A percentile compares a stretch with the other conserved stretches of the same genome.
These are phyloP conservation scores for Scalopus aquaticus DNA, from an alignment of 2,113 vertebrate species.

Conservation along the genomic window DNA sequence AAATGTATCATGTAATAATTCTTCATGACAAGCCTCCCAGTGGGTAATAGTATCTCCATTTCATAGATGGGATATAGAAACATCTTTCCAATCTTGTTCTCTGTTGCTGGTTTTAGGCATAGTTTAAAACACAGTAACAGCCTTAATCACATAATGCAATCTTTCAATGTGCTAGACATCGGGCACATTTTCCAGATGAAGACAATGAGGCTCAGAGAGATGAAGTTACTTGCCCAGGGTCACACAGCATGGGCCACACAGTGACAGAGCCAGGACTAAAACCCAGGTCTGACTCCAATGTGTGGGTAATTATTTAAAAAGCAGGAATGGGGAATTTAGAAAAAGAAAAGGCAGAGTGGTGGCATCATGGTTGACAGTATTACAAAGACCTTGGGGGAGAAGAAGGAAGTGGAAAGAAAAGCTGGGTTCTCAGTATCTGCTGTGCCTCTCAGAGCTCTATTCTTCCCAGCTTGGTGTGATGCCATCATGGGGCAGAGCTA, in stretches of 20 bases:
- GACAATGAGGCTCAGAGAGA: not conserved
- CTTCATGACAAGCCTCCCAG: not conserved
- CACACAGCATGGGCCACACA: not conserved
- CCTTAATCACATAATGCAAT: not conserved
- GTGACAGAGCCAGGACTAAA: not conserved
- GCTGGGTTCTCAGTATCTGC: not conserved
- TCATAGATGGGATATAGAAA: not conserved
- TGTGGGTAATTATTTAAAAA: not conserved
- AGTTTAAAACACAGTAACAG: not conserved
- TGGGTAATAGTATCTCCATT: not conserved
- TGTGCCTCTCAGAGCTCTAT: not conserved
- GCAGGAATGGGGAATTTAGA: constrained; percentile 1
- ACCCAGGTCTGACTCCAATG: not conserved
- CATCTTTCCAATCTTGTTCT: not conserved
- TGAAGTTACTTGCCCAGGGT: not conserved
- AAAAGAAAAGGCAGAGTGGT: not conserved
- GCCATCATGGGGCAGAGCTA: not conserved
- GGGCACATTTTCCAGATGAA: not conserved
- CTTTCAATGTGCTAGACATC: not conserved
- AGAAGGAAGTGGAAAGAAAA: constrained; percentile 8
- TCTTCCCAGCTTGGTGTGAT: not conserved
- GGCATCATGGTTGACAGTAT: not conserved
- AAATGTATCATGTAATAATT: not conserved
- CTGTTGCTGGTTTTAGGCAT: not conserved
- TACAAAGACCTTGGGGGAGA: not conserved